These are phyloP conservation scores for Drosophila repletoides DNA, from an alignment of 1,140 invertebrate genomes.

Conservation along the genomic window DNA sequence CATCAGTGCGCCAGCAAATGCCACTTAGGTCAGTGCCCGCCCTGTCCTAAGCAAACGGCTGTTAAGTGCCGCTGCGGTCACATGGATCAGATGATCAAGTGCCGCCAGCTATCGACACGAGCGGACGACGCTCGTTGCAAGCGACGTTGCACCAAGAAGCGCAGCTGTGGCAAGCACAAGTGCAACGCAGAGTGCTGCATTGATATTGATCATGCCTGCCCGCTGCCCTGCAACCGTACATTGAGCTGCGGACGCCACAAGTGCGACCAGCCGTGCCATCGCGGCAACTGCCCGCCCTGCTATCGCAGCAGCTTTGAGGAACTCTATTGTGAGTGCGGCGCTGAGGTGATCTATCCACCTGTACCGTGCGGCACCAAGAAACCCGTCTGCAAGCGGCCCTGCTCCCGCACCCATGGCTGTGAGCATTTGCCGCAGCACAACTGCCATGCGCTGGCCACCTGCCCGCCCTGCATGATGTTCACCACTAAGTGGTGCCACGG, in stretches of 20 bases:
- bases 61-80: constrained; percentile 96
- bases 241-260: constrained; percentile 93
- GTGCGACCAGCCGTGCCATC: constrained; percentile 94
- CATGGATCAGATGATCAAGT: constrained; percentile 91
- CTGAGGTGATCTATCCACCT: constrained; percentile 92
- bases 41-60: constrained; percentile 90
- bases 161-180: constrained; percentile 93
- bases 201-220: constrained; percentile 93
- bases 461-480: constrained; percentile 96
- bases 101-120: constrained; percentile 87
- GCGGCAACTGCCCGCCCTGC: constrained; percentile 93
- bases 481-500: constrained; percentile 95
- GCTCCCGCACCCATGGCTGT: constrained; percentile 90
- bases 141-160: constrained; percentile 93
- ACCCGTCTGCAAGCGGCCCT: constrained; percentile 90
- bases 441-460: constrained; percentile 85
- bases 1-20: constrained; percentile 89
- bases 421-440: constrained; percentile 90
- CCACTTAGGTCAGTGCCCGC: constrained; percentile 90
- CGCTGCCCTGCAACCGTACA: constrained; percentile 90
- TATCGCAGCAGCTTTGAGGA: constrained; percentile 95
- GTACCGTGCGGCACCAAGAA: constrained; percentile 94
- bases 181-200: constrained; percentile 94
- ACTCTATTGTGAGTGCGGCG: constrained; percentile 95
- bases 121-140: constrained; percentile 91